A percentile compares a stretch with the other conserved stretches of the same genome.
phyloP scores from a whole-genome alignment of 2,113 vertebrate species.

The Carassius gibelio region DNA sequence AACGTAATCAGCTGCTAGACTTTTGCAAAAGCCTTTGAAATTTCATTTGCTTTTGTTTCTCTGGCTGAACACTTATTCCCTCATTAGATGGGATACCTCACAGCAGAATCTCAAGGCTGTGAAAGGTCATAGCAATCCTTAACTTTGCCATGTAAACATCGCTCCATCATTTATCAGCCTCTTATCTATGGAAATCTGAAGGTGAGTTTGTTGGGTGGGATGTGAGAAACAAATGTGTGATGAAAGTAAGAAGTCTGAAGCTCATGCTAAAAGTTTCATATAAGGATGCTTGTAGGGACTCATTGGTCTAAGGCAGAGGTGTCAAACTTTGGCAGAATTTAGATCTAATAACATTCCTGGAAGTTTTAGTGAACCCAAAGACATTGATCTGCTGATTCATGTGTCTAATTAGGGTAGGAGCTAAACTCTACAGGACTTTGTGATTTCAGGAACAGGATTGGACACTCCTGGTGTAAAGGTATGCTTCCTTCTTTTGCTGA shows the following conservation, averaged over 20 bases:
- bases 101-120: slow-evolving; percentile 41
- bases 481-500: neutral
- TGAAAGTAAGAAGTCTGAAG: too few relatives aligned
- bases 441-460: neutral
- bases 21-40: slow-evolving; percentile 56
- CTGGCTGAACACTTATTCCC: slow-evolving; percentile 16
- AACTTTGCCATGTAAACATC: slow-evolving; percentile 36
- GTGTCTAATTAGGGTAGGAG: neutral
- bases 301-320: neutral
- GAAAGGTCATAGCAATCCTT: slow-evolving; percentile 47
- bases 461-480: neutral
- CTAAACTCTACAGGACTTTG: neutral
- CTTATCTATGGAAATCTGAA: slow-evolving; percentile 32
- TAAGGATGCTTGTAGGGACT: too few relatives aligned
- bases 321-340: neutral
- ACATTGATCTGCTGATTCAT: neutral
- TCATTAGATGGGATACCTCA: slow-evolving; percentile 48
- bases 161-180: slow-evolving; percentile 44
- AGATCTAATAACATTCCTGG: neutral
- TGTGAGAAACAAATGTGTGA: too few relatives aligned
- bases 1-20: slow-evolving; percentile 59
- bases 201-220: neutral
- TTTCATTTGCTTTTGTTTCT: slow-evolving; percentile 57
- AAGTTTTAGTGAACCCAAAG: neutral
- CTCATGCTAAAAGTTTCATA: too few relatives aligned